Base-by-base conservation (phyloP, 2,888 invertebrate species). In the Nomada fabriciana region DNA sequence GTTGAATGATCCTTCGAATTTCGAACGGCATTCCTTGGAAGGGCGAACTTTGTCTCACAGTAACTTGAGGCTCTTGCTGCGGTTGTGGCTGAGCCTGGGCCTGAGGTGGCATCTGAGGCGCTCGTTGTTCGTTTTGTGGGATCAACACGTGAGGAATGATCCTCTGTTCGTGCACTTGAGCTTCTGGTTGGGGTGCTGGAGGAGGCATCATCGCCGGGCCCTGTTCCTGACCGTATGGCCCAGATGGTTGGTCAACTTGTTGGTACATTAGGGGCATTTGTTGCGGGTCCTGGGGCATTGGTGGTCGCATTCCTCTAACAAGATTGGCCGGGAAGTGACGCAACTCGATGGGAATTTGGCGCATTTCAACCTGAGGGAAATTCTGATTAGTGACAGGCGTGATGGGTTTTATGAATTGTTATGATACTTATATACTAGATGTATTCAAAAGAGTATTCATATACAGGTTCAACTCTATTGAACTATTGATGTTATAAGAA, bases 241-340 rank as follows among this genome's bases (percentile, higher is more conserved):
- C 87, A 69, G 82, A 91, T 7, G 64, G 93, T 92, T 83, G 94
- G 1, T 88, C 88, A 2, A 60, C 93, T 83, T 94, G 94, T 85
- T 94, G 94, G 67, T 94, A 90, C 71, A 90, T 89, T 82, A 92
- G 85, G 7, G 91, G 90, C 47, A 91, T 86, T 23, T 91, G 90
- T 50, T 91, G 91, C 20, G 88, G 73, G 55, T 86, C 89, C 94
- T 94, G 94, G 91, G 92, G 94, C 91, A 94, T 93, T 29, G 94
- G 94, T 74, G 94, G 94, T 79, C 94, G 93, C 93, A 95, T 94
- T 69, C 94, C 94, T 85, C 95, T 95, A 92, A 96, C 94, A 15
- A 95, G 95, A 87, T 95, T 95, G 89, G 95, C 94, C 55, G 95
- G 94, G 89, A 95, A 94, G 60, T 94, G 95, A 85, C 94, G 94